Conservation (phyloP, 2,113 vertebrate genomes). For the Heterotilapia buettikoferi region DNA sequence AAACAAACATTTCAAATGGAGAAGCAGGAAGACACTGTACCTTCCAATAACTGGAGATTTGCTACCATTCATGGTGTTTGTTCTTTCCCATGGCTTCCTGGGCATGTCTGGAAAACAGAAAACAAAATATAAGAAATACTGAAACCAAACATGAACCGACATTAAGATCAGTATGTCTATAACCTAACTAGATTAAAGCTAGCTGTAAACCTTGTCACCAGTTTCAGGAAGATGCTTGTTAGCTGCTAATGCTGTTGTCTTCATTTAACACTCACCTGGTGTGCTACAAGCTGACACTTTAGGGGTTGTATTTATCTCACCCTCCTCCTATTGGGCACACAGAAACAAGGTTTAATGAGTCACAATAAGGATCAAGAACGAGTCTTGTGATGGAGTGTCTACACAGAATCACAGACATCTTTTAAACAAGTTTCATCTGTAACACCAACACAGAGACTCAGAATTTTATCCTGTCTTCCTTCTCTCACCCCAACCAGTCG, state of each 20-base stretch:
- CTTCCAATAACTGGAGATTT: slow-evolving; percentile 98
- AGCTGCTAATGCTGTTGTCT: neutral
- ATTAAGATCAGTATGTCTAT: neutral
- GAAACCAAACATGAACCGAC: neutral
- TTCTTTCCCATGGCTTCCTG: slow-evolving; percentile 97
- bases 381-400: neutral
- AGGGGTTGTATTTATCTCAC: slow-evolving; percentile 77
- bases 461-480: neutral
- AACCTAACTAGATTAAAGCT: neutral
- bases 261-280: slow-evolving; percentile 79
- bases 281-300: slow-evolving; percentile 91
- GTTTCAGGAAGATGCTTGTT: neutral
- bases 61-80: slow-evolving; percentile 96
- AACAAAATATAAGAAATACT: neutral
- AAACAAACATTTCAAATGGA: neutral
- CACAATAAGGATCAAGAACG: neutral
- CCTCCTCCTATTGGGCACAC: slow-evolving; percentile 82
- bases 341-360: neutral
- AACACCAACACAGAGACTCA: neutral
- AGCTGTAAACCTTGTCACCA: neutral
- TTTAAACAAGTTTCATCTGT: neutral
- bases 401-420: neutral
- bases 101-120: slow-evolving; percentile 80
- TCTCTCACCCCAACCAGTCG: neutral
- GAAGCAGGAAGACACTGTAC: slow-evolving; percentile 59